Base-by-base conservation (phyloP, 2,888 invertebrate genomes). In the Tipula vernalis region DNA sequence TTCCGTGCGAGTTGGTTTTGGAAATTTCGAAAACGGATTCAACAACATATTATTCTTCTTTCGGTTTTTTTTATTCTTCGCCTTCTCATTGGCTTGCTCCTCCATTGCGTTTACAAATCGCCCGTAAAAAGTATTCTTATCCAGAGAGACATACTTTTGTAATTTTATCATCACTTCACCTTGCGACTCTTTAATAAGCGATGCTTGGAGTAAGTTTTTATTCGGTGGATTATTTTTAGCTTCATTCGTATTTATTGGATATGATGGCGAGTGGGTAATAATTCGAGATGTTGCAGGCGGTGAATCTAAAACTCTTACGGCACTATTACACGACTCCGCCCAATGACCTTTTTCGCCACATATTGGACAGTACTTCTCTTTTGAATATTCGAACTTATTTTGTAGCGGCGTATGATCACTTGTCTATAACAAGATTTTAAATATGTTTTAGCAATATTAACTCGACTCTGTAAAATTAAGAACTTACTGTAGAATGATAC, bases 401-500 rank as follows among this genome's bases (percentile, higher is more conserved):
- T 89, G 89, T 2, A 91, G 89, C 0, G 91, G 89, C 18, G 89
- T 89, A 88, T 93, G 92, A 87, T 90, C 90, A 87, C 92, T 92
- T 71, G 92, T 92, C 94, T 94, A 91, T 86, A 89, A 89, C 87
- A 36, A 86, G 86, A n/a, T 15, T 57, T 57, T 57, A 15, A 57
- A 57, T 15, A 39, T 0, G 6, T 39, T 2, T 28, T 28, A 28
- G 6, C 39, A 15, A 15, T 15, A 57, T 15, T 71, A 71, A 3
- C 51, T 3, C 4, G 42, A 28, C 28, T 85, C 15, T 36, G 36
- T 39, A 39, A 15, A 42, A 12, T 85, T 85, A 85, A n/a, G 28
- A 39, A 4, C 90, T 92, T 92, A 94, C 96, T 88, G 95, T 96
- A 88, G 94, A 93, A 90, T 95, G 95, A 91, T 95, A 96, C 87